Conservation (phyloP, 2,888 invertebrate genomes). For the Odiellus spinosus region DNA sequence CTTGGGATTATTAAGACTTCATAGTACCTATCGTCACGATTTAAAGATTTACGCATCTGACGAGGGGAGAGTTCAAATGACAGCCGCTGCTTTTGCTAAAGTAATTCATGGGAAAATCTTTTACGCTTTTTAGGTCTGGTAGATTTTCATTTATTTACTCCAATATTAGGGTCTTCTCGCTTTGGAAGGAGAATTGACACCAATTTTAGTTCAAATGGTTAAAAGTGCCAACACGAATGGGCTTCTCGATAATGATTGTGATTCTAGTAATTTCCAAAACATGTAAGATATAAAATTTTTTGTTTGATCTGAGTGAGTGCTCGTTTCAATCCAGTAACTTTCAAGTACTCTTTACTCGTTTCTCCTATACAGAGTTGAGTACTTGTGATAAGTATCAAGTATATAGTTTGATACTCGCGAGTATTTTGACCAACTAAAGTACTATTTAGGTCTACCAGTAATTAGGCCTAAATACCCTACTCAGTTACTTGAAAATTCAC, state of each 20-base stretch:
- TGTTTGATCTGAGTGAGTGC: too few relatives aligned
- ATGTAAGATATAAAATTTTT: conserved; percentile 49
- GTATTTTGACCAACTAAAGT: too few relatives aligned
- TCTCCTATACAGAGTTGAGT: background rate
- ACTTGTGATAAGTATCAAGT: background rate
- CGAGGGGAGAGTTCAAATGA: conserved; percentile 99
- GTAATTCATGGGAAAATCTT: conserved; percentile 24
- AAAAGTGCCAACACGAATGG: conserved; percentile 88
- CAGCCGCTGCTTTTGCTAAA: conserved; percentile 98
- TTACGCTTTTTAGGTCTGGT: background rate
- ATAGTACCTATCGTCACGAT: conserved; percentile 97
- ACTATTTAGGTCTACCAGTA: too few relatives aligned
- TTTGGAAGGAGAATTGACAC: conserved; percentile 92
- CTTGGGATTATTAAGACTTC: conserved; percentile 77
- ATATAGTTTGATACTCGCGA: too few relatives aligned
- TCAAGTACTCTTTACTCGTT: too few relatives aligned
- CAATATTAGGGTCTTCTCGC: conserved; percentile 63
- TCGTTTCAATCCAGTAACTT: too few relatives aligned
- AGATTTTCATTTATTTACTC: background rate
- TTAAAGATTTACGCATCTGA: conserved; percentile 99
- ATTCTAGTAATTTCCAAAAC: conserved; percentile 85
- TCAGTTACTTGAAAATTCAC: too few relatives aligned
- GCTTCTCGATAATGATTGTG: conserved; percentile 91
- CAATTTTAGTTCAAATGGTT: conserved; percentile 96
- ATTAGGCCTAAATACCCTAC: too few relatives aligned